A percentile compares a stretch with the other conserved stretches of the same genome.
These are phyloP conservation scores for Lepidotrigona ventralis DNA, from an alignment of 1,140 invertebrate species.

Conservation along the genomic window DNA sequence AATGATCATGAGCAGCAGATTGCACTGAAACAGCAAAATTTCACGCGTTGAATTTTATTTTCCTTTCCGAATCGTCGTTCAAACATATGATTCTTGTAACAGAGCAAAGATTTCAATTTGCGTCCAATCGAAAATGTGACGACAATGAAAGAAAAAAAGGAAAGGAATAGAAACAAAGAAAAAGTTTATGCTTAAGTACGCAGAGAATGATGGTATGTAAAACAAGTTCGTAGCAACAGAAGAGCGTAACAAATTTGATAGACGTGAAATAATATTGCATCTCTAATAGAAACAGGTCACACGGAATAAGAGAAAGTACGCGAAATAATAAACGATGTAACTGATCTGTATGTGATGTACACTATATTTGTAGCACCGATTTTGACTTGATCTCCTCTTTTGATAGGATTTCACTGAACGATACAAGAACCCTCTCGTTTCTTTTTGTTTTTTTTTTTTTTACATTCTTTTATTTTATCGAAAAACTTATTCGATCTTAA, in stretches of 20 bases:
- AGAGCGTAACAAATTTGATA: neutral
- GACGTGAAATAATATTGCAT: neutral
- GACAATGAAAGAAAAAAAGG: neutral
- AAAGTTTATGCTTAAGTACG: neutral
- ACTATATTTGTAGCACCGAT: neutral
- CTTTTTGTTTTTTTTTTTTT: no score
- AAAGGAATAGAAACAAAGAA: neutral
- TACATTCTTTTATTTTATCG: constrained; percentile 27
- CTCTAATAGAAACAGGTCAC: neutral
- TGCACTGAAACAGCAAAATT: no score
- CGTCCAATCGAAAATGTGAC: neutral
- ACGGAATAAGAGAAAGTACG: neutral
- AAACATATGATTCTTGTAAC: neutral
- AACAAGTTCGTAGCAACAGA: neutral
- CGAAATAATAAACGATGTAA: constrained; percentile 15
- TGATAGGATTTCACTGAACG: neutral
- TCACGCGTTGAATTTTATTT: neutral
- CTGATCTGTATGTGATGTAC: neutral
- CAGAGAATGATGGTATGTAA: neutral
- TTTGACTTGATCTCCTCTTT: neutral
- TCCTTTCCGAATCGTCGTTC: neutral
- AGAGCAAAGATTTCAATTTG: neutral
- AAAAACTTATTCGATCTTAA: constrained; percentile 29
- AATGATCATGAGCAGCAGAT: neutral
- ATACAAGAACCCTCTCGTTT: no score